phyloP scores from a whole-genome alignment of 2,888 invertebrate genomes.

The Actias luna region DNA sequence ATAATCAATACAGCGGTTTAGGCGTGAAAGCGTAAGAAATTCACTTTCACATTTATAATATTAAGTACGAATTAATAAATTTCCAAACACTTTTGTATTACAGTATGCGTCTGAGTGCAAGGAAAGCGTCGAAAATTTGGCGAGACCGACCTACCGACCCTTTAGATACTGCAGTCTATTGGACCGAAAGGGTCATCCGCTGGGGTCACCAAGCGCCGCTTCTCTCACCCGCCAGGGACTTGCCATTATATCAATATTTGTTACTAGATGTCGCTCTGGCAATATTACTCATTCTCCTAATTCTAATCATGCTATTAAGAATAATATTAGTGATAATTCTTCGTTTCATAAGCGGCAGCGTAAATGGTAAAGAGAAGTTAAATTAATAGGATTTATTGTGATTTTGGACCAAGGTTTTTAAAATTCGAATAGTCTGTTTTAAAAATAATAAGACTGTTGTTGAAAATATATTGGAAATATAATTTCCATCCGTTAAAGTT shows the following conservation, averaged over 20 bases:
- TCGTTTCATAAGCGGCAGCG: slow-evolving; percentile 43
- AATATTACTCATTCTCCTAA: slow-evolving; percentile 37
- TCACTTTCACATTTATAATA: too few species aligned
- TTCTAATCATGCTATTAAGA: slow-evolving; percentile 43
- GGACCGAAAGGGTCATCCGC: slow-evolving; percentile 79
- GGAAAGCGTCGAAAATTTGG: slow-evolving; percentile 74
- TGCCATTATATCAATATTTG: slow-evolving; percentile 54
- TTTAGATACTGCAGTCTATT: slow-evolving; percentile 80
- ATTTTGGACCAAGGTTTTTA: slow-evolving; percentile 9
- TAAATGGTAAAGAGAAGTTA: slow-evolving; percentile 56
- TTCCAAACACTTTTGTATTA: slow-evolving; percentile 29
- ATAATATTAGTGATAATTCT: slow-evolving; percentile 44
- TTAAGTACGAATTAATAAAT: background rate
- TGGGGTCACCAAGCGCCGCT: slow-evolving; percentile 63
- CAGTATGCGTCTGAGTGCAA: slow-evolving; percentile 71
- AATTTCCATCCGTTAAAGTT: background rate
- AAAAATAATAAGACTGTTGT: too few species aligned
- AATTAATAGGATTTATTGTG: slow-evolving; percentile 39
- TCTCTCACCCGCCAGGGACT: slow-evolving; percentile 53
- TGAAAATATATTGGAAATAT: background rate
- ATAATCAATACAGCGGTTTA: too few species aligned
- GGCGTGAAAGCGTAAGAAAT: too few species aligned
- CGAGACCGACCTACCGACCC: slow-evolving; percentile 75
- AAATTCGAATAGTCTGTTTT: too few species aligned
- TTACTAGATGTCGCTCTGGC: slow-evolving; percentile 61